Percentiles rank a stretch among this genome's conserved stretches.
Evolutionary conservation across 2,797 vertebrate species (phyloP).

Genomic region (Ctenochaetus hawaiiensis): DNA sequence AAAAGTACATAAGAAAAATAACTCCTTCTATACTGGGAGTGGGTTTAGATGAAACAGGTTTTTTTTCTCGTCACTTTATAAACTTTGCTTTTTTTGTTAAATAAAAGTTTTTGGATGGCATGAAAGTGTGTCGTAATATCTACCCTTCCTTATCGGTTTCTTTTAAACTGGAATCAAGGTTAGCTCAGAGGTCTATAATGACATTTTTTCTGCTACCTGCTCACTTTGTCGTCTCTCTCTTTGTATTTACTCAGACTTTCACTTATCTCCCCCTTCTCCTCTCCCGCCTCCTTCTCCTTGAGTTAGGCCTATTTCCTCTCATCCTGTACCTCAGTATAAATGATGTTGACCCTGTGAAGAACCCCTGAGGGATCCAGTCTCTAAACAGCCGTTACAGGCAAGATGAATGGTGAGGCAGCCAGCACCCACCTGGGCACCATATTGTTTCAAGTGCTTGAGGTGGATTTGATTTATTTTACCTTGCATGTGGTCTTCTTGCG

Average conservation of each 20-base stretch:
- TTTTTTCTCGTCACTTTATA: neutral
- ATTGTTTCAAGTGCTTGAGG: conserved; percentile 71
- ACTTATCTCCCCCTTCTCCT: conserved; percentile 28
- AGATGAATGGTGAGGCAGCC: conserved; percentile 72
- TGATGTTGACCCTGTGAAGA: conserved; percentile 76
- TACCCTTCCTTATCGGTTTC: neutral
- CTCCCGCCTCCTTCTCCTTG: conserved; percentile 48
- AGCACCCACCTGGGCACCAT: conserved; percentile 74
- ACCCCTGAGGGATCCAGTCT: conserved; percentile 73
- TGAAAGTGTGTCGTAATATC: neutral
- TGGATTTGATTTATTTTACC: conserved; percentile 73
- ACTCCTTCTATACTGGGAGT: neutral
- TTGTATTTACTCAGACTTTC: conserved; percentile 30
- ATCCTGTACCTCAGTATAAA: conserved; percentile 70
- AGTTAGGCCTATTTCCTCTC: conserved; percentile 63
- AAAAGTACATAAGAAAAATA: neutral
- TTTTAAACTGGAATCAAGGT: conserved; percentile 21
- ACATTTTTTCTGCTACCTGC: conserved; percentile 12
- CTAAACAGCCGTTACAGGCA: conserved; percentile 79
- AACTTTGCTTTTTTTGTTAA: no score
- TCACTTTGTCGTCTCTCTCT: conserved; percentile 4
- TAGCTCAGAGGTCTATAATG: conserved; percentile 17
- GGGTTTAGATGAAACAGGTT: neutral
- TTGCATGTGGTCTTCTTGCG: conserved; percentile 58
- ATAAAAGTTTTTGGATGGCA: no score